Percentiles rank a stretch among this genome's conserved stretches.
Conservation (phyloP, 2,888 invertebrate species). For the Pollenia griseotomentosa region DNA sequence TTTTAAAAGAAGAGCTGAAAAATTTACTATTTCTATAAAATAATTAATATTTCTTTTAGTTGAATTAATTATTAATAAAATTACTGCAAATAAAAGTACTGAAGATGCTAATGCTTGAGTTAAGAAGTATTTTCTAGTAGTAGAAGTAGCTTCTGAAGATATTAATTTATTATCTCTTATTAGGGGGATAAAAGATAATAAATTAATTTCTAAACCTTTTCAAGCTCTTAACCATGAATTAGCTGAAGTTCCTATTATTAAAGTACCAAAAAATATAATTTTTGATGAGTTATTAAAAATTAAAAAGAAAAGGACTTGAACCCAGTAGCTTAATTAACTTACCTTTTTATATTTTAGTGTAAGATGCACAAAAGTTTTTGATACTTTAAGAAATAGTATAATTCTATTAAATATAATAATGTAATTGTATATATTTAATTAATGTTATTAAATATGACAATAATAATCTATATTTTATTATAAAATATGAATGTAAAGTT, state of each 20-base stretch:
- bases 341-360: conserved; percentile 87
- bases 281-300: conserved; percentile 85
- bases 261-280: conserved; percentile 85
- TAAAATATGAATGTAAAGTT: conserved; percentile 75
- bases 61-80: conserved; percentile 79
- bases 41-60: conserved; percentile 74
- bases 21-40: conserved; percentile 81
- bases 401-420: conserved; percentile 87
- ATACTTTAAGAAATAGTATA: conserved; percentile 86
- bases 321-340: conserved; percentile 86
- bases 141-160: conserved; percentile 86
- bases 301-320: conserved; percentile 85
- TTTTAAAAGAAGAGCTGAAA: conserved; percentile 85
- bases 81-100: conserved; percentile 85
- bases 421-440: too few species aligned
- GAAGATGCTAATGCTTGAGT: conserved; percentile 86
- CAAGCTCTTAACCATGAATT: conserved; percentile 85
- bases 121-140: conserved; percentile 88
- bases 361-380: conserved; percentile 87
- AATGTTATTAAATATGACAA: too few species aligned
- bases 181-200: conserved; percentile 87
- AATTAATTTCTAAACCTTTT: conserved; percentile 88
- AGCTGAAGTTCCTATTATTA: conserved; percentile 84
- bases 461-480: too few species aligned
- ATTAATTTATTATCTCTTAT: conserved; percentile 85